A percentile compares a stretch with the other conserved stretches of the same genome.
Evolutionary conservation across 2,888 invertebrate genomes (phyloP).

Genomic region (Rhimphoctona megacephalus): DNA sequence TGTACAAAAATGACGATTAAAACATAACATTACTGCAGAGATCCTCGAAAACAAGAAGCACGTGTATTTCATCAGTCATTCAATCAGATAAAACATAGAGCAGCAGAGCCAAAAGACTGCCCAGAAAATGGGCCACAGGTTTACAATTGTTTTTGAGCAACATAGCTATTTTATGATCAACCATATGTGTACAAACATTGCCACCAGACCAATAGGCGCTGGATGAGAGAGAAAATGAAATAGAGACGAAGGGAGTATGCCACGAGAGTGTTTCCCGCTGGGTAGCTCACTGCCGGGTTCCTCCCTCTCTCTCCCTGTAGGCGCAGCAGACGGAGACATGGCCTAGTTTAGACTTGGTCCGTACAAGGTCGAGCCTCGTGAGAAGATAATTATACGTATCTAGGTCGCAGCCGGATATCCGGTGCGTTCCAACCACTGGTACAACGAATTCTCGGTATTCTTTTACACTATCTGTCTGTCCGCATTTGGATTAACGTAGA

Average conservation of each 20-base stretch:
- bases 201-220: not conserved
- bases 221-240: slow-evolving; percentile 30
- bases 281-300: slow-evolving; percentile 73
- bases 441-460: slow-evolving; percentile 38
- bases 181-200: not conserved
- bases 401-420: slow-evolving; percentile 78
- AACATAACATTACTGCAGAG: no score
- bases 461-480: slow-evolving; percentile 29
- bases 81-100: not conserved
- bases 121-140: not conserved
- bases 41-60: not conserved
- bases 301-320: slow-evolving; percentile 69
- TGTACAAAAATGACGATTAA: not conserved
- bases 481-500: slow-evolving; percentile 13
- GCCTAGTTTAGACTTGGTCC: slow-evolving; percentile 80
- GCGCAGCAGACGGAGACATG: slow-evolving; percentile 80
- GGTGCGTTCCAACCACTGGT: slow-evolving; percentile 63
- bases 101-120: not conserved
- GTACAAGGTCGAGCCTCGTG: slow-evolving; percentile 80
- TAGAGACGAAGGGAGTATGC: slow-evolving; percentile 37
- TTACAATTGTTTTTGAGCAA: not conserved
- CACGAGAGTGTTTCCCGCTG: slow-evolving; percentile 63
- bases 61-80: not conserved
- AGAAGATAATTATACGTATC: slow-evolving; percentile 81
- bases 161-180: not conserved